Conservation (phyloP, 2,888 invertebrate genomes). For the Campopleginae sp. region DNA sequence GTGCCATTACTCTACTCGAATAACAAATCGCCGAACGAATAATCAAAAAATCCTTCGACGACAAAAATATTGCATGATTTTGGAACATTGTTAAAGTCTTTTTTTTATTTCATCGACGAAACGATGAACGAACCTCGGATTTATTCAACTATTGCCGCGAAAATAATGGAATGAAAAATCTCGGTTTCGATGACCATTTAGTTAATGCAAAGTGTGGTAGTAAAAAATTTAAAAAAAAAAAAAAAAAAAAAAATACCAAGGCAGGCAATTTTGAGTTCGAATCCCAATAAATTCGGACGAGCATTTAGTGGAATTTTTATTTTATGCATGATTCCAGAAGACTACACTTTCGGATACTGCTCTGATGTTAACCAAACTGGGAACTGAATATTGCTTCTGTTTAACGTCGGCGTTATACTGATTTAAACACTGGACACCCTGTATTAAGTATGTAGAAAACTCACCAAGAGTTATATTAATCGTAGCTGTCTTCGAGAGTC, state of each 20-base stretch:
- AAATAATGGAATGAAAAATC: no score
- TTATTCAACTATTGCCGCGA: no score
- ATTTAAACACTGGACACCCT: slow-evolving; percentile 6
- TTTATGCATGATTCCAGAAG: neutral
- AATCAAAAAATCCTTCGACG: neutral
- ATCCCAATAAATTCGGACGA: neutral
- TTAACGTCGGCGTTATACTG: neutral
- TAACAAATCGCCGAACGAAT: neutral
- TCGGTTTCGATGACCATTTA: neutral
- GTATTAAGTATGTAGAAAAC: slow-evolving; percentile 25
- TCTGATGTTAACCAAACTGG: neutral
- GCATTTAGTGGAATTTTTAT: neutral
- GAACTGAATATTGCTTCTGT: neutral
- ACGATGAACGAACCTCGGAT: no score
- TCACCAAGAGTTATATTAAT: slow-evolving; percentile 72
- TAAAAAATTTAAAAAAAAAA: neutral
- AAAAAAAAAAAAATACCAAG: neutral
- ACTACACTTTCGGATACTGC: neutral
- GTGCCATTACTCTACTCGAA: neutral
- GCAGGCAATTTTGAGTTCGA: neutral
- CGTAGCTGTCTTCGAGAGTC: slow-evolving; percentile 69
- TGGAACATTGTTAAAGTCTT: neutral
- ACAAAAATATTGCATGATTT: neutral
- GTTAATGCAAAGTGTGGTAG: neutral
- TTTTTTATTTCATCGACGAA: no score